A percentile compares a stretch with the other conserved stretches of the same genome.
phyloP scores from a whole-genome alignment of 2,113 vertebrate genomes.

The Gallinago jamesoni region DNA sequence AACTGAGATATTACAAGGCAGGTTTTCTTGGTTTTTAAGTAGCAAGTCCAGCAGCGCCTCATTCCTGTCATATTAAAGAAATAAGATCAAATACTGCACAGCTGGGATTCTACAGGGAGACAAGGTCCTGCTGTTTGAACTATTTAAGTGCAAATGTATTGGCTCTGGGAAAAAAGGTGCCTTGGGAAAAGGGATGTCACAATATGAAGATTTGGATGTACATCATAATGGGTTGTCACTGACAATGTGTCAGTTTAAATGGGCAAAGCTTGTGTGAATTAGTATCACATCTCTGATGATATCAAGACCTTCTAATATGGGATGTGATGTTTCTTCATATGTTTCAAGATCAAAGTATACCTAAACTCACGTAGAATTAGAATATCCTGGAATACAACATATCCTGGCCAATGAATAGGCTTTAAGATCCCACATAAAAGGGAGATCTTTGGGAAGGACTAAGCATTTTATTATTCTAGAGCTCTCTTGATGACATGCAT shows the following conservation, averaged over 20 bases:
- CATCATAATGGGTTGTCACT: background rate
- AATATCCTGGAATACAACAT: background rate
- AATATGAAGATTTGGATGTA: background rate
- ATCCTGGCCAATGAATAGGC: background rate
- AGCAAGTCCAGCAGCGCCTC: background rate
- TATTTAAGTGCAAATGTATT: background rate
- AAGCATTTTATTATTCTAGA: background rate
- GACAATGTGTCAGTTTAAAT: background rate
- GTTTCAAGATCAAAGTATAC: background rate
- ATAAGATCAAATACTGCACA: background rate
- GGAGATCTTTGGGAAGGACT: background rate
- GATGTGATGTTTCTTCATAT: background rate
- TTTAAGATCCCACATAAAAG: background rate
- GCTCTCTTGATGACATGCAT: background rate
- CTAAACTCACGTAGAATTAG: background rate
- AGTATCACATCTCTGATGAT: background rate
- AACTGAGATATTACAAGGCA: background rate
- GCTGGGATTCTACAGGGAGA: background rate
- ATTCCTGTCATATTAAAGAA: background rate
- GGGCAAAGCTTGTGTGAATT: background rate
- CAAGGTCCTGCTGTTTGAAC: background rate
- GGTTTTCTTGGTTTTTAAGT: background rate
- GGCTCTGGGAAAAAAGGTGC: background rate
- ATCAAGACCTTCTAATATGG: background rate
- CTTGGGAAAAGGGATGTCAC: background rate